Evolutionary conservation across 2,113 vertebrate species (phyloP), one percentile per base, ranked within the genome.

Genomic region (Trogon melanurus): DNA sequence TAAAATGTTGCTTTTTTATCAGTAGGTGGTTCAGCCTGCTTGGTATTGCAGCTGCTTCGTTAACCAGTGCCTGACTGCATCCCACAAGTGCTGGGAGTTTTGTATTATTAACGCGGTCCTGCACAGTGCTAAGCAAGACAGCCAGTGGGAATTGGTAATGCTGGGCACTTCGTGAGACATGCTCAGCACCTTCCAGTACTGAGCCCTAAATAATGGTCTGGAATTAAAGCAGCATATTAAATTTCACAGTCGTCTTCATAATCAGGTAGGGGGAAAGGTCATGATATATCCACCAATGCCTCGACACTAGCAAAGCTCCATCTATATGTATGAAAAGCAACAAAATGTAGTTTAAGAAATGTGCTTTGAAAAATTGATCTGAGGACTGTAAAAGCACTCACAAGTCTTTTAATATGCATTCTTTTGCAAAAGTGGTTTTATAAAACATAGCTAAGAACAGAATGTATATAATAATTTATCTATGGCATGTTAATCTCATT

Each of bases 361-460:
- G 82, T 80, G n/a, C 13, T 74, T 92, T 65, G 41, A 94, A 95
- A 96, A 94, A 58, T 89, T 89, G 66, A 92, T 91, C 65, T 79
- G 50, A 87, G 2, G 8, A 51, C 34, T 75, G 53, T 29, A 89
- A 91, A 88, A 86, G 5, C 73, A 54, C 58, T 89, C 57, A 60
- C 19, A 90, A 75, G 53, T 9, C 66, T 69, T 93, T 88, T 47
- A 87, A 75, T 89, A 89, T 1, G 2, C 20, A 65, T 93, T 91
- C 9, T 84, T 96, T 79, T 71, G 13, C 50, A 79, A 51, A 91
- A 84, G 17, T 44, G 2, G 4, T 48, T 93, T 76, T 83, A 85
- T 57, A 88, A 86, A 83, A 82, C 57, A 92, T n/a, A 89, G 21
- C 23, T 71, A 85, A 60, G 72, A 86, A 86, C 5, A 79, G 45